phyloP scores from a whole-genome alignment of 2,797 vertebrate genomes.

The Eulemur albifrons region DNA sequence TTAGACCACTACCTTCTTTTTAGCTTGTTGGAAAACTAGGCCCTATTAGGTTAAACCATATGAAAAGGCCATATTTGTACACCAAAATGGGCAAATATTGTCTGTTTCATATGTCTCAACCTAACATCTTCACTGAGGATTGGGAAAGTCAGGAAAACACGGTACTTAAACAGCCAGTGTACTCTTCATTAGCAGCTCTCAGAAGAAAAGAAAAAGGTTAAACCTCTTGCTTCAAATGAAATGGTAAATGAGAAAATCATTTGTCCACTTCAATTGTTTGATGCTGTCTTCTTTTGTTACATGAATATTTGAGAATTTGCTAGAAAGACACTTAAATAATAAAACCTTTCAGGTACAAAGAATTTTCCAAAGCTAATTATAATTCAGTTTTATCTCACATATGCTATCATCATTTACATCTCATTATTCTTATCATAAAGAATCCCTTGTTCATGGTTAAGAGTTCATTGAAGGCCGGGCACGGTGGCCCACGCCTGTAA shows the following conservation, averaged over 20 bases:
- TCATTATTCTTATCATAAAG: neutral
- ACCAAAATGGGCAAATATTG: neutral
- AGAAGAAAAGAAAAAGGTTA: slow-evolving; percentile 19
- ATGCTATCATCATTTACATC: neutral
- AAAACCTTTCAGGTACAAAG: slow-evolving; percentile 28
- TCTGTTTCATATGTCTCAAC: neutral
- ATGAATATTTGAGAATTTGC: neutral
- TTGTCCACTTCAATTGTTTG: neutral
- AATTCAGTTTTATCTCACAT: neutral
- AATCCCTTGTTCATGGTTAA: neutral
- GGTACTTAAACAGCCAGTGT: neutral
- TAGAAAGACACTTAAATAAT: slow-evolving; percentile 12
- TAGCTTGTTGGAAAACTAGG: neutral
- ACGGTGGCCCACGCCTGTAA: no score
- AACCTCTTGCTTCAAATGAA: slow-evolving; percentile 17
- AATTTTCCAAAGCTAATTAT: neutral
- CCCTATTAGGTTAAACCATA: neutral
- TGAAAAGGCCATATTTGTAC: neutral
- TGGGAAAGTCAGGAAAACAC: neutral
- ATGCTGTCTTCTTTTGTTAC: neutral
- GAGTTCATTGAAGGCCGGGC: neutral
- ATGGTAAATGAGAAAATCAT: neutral
- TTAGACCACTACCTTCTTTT: neutral
- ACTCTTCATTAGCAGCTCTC: slow-evolving; percentile 7
- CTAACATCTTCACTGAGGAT: neutral